Base-by-base conservation (phyloP, 1,140 invertebrate species). In the Heliconius nattereri region DNA sequence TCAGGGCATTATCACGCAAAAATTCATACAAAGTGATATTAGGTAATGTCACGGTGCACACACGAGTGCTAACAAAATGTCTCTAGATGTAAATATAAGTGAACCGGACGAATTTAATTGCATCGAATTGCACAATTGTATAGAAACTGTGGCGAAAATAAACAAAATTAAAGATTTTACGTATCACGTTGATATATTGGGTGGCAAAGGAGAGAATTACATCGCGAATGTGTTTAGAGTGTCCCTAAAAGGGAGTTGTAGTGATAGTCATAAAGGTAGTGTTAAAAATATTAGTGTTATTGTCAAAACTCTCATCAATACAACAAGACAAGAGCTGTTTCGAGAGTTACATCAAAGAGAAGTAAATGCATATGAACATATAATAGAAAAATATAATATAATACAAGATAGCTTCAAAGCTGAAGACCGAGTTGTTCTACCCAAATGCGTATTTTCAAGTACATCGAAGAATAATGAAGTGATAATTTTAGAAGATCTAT, bases 81-180 rank as follows among this genome's bases (percentile, higher is more conserved):
- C 91, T 82, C 82, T 94, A 80, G 92, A 94, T 79, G 92, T 94
- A 11, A 91, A 94, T 84, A 84, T 93, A 75, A 92, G 91, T 86
- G 91, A 94, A 85, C 91, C 92, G 0, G 91, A 94, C 66, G 92
- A 94, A 80, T 94, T 94, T 79, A 92, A 92, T 40, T 91, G 87
- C 78, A 71, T 82, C 2, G 91, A 94, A 89, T 83, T 94, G 49
- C 92, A 94, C 73, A 86, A 73, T 78, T 88, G 85, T 23, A 86
- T 93, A n/a, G 81, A 90, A 84, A 84, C 85, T 73, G 85, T 90
- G 16, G 89, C 90, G 1, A 73, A 84, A 32, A 76, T 86, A 8
- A 85, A 86, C 37, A 78, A 85, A 19, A 87, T 93, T 35, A 49
- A 86, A 45, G 85, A 92, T 76, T 92, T 92, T 74, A 83, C 82